Base-by-base conservation (phyloP, 2,113 vertebrate species). In the Eleginops maclovinus region DNA sequence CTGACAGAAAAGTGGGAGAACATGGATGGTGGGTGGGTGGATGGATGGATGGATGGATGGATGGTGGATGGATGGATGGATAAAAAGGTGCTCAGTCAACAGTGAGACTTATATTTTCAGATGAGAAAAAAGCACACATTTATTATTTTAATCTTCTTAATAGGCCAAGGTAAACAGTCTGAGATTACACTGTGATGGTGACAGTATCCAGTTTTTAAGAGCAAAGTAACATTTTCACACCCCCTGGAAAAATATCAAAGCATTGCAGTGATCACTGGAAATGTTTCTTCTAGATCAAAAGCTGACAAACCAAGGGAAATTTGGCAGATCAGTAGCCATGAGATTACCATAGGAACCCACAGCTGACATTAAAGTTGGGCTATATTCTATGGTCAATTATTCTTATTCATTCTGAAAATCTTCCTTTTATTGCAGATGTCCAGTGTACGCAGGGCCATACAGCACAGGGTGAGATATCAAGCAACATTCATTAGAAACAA, bases 311-410 rank as follows among this genome's bases (percentile, higher is more conserved):
- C 17, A 62, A 24, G 24, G 55, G n/a, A 81, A 46, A 17, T 66
- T 51, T 56, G 54, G 26, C n/a, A 72, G 58, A 72, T 62, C 70
- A 72, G 79, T 21, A 55, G 82, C 87, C 54, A 79, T 84, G 80
- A 62, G 84, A 71, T 91, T 89, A 86, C 90, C 89, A 93, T 87
- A 88, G 90, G 88, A 90, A 91, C 82, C 85, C 88, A 84, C 59
- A 82, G 80, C 74, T 70, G 70, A 54, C 36, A 36, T 24, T 56
- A 72, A 6, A 72, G 51, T 75, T 77, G 61, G 84, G 75, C 36
- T 77, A 19, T 16, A 72, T 69, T 80, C 65, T 79, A 55, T 65
- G 47, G 53, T 72, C 26, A 47, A 58, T 60, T 44, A 63, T 61
- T n/a, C 10, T 50, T 26, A 72, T 21, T 50, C 46, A 3, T 44